A percentile compares a stretch with the other conserved stretches of the same genome.
Conservation (phyloP, 2,797 vertebrate species). For the Loris lydekkerianus region DNA sequence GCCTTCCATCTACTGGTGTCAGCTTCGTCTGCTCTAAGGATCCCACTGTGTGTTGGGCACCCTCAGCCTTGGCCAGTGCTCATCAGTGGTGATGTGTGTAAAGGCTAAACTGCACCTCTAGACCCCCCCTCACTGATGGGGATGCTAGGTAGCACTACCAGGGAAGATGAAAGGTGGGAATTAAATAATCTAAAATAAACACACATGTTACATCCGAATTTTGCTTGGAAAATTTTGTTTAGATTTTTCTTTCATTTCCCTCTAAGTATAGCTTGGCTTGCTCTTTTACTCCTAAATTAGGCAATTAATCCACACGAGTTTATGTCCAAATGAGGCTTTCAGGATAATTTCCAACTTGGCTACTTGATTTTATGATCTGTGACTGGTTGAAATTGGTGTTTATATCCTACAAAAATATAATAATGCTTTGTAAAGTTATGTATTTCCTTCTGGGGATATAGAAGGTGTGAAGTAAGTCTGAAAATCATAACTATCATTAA, state of each 20-base stretch:
- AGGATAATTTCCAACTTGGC: conserved; percentile 56
- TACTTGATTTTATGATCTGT: conserved; percentile 63
- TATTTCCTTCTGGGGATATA: conserved; percentile 38
- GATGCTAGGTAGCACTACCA: not conserved
- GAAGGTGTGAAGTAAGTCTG: conserved; percentile 35
- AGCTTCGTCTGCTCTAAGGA: not conserved
- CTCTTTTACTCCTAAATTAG: conserved; percentile 47
- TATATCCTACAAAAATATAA: conserved; percentile 26
- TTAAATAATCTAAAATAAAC: not conserved
- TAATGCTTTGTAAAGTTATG: conserved; percentile 17
- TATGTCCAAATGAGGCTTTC: conserved; percentile 62
- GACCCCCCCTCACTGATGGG: too few relatives aligned
- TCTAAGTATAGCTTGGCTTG: conserved; percentile 28
- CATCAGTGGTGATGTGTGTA: not conserved
- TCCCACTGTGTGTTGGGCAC: accelerated
- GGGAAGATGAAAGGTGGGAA: not conserved
- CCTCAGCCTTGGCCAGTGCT: not conserved
- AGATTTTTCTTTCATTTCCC: conserved; percentile 35
- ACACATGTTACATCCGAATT: not conserved
- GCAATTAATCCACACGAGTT: conserved; percentile 62
- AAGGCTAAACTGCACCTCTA: not conserved
- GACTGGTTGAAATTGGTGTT: conserved; percentile 52
- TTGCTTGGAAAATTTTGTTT: conserved; percentile 58
- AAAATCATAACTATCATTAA: conserved; percentile 4
- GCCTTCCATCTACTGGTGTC: not conserved